These are phyloP conservation scores for Catamblyrhynchus diadema DNA, from an alignment of 2,797 vertebrate species.

Conservation along the genomic window DNA sequence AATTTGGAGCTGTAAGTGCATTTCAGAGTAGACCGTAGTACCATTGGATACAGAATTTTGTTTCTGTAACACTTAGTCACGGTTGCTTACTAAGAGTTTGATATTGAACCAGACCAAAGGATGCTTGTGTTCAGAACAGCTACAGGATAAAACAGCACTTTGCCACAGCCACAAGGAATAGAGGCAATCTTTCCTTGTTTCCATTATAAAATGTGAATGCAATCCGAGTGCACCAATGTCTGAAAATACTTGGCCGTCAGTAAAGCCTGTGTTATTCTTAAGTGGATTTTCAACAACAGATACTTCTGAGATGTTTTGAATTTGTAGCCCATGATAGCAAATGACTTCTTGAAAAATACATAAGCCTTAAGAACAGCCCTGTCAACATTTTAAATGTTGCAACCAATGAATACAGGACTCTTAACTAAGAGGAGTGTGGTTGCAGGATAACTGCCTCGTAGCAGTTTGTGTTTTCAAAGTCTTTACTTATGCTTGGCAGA, in stretches of 20 bases:
- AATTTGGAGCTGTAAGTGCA: background rate
- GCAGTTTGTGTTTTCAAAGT: constrained; percentile 2
- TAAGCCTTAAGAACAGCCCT: background rate
- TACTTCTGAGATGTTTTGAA: background rate
- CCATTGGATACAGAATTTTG: background rate
- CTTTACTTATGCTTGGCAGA: constrained; percentile 51
- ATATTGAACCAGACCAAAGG: background rate
- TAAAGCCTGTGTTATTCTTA: background rate
- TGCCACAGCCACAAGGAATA: background rate
- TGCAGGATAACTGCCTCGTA: background rate
- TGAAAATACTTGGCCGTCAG: background rate
- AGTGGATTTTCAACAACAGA: background rate
- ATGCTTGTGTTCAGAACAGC: background rate
- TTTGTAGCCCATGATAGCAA: background rate
- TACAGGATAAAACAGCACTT: background rate
- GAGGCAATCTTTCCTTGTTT: background rate
- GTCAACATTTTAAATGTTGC: background rate
- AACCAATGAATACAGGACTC: background rate
- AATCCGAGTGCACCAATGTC: background rate
- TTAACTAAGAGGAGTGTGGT: background rate
- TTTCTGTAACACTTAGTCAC: background rate
- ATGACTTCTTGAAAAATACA: background rate
- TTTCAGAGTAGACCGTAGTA: background rate
- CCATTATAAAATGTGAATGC: background rate
- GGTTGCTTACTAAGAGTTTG: background rate